Conservation (phyloP, 2,888 invertebrate species). For the Ptychoptera contaminata region DNA sequence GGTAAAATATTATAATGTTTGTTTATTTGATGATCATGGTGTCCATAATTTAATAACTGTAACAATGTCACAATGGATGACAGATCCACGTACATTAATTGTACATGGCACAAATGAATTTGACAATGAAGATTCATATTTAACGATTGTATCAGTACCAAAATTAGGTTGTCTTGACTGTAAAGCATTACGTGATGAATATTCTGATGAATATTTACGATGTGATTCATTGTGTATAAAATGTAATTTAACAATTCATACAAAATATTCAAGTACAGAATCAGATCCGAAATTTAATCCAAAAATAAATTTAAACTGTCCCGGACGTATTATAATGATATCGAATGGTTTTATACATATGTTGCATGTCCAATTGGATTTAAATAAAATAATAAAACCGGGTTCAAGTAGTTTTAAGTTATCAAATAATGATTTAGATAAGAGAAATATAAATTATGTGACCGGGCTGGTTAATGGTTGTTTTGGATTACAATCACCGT, state of each 20-base stretch:
- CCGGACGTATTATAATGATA: slow-evolving; percentile 63
- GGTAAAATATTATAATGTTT: slow-evolving; percentile 34
- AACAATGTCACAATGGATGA: slow-evolving; percentile 47
- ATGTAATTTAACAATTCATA: slow-evolving; percentile 84
- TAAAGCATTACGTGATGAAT: slow-evolving; percentile 35
- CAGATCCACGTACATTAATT: slow-evolving; percentile 39
- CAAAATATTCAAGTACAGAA: slow-evolving; percentile 78
- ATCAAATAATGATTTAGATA: neutral
- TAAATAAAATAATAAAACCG: slow-evolving; percentile 19
- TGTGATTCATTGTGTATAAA: slow-evolving; percentile 61
- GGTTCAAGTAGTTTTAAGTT: slow-evolving; percentile 3
- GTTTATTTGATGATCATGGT: slow-evolving; percentile 43
- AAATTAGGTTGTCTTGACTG: slow-evolving; percentile 46
- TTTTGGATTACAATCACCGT: neutral
- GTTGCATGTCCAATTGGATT: slow-evolving; percentile 45
- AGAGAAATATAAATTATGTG: no score
- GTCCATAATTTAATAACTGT: slow-evolving; percentile 43
- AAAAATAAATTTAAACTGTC: slow-evolving; percentile 49
- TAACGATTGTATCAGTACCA: slow-evolving; percentile 36
- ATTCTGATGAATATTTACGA: slow-evolving; percentile 35
- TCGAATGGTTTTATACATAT: slow-evolving; percentile 76
- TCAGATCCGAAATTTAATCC: slow-evolving; percentile 66
- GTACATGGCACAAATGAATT: slow-evolving; percentile 36
- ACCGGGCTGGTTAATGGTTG: neutral
- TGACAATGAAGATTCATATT: slow-evolving; percentile 30